Conservation (phyloP, 2,888 invertebrate species). For the Drosophila neotestacea region DNA sequence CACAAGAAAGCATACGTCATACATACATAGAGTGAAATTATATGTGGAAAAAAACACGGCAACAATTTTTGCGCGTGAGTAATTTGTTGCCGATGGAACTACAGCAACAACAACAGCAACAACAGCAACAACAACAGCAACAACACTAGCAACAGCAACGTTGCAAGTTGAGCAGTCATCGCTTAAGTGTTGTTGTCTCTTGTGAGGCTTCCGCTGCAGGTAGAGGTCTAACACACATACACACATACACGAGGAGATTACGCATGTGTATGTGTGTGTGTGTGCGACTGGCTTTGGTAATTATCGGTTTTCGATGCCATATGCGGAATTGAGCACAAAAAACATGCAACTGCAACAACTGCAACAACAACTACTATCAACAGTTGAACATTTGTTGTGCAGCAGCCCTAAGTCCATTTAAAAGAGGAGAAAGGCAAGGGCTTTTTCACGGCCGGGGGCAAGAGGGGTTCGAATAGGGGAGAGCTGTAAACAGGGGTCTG, state of each 20-base stretch:
- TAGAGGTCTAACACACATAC: constrained; percentile 48
- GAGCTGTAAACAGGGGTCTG: neutral
- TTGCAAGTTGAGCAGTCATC: constrained; percentile 25
- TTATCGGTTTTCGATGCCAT: constrained; percentile 83
- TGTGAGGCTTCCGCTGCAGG: constrained; percentile 79
- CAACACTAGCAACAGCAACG: constrained; percentile 20
- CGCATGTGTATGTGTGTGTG: constrained; percentile 28
- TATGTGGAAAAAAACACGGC: constrained; percentile 65
- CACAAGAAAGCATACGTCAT: constrained; percentile 78
- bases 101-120: constrained; percentile 22
- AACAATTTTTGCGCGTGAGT: constrained; percentile 80
- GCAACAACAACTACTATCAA: constrained; percentile 32
- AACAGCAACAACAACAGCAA: neutral
- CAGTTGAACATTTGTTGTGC: constrained; percentile 39
- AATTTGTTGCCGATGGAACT: constrained; percentile 69
- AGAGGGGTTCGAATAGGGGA: neutral
- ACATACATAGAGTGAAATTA: constrained; percentile 62
- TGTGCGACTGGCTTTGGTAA: constrained; percentile 63
- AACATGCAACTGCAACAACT: constrained; percentile 48
- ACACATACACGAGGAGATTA: constrained; percentile 34
- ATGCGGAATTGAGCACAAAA: constrained; percentile 68
- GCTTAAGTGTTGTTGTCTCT: constrained; percentile 45
- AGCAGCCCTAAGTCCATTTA: constrained; percentile 64
- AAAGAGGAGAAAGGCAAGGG: neutral
- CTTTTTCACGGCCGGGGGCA: neutral